These are phyloP conservation scores for Chlorospingus flavigularis DNA, from an alignment of 2,797 vertebrate species.

Conservation along the genomic window DNA sequence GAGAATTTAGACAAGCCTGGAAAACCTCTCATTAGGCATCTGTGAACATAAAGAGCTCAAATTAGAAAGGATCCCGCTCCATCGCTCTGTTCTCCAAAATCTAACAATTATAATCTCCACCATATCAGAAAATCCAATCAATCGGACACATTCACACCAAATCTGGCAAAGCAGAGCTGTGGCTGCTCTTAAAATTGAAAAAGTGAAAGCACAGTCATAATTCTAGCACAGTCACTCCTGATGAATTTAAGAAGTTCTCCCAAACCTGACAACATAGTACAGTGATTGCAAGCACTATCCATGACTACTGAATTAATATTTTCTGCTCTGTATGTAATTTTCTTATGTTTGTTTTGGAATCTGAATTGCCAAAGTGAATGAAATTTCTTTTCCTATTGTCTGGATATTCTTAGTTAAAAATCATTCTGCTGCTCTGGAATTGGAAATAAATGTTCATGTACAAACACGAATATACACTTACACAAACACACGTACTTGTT, in stretches of 20 bases:
- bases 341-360: not conserved
- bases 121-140: not conserved
- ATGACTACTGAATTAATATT: not conserved
- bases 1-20: not conserved
- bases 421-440: not conserved
- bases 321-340: not conserved
- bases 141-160: not conserved
- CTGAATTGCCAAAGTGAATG: not conserved
- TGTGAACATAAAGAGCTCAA: not conserved
- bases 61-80: not conserved
- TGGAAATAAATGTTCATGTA: not conserved
- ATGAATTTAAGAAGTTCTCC: not conserved
- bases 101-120: not conserved
- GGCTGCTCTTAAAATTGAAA: not conserved
- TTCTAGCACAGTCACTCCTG: not conserved
- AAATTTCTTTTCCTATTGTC: not conserved
- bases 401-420: not conserved
- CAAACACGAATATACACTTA: not conserved
- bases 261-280: not conserved
- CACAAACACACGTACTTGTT: not conserved
- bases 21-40: not conserved
- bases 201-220: not conserved
- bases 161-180: not conserved
- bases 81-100: not conserved
- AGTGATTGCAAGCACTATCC: not conserved